These are phyloP conservation scores for Pycnomerus fuliginosus DNA, from an alignment of 2,888 invertebrate genomes.

Conservation along the genomic window DNA sequence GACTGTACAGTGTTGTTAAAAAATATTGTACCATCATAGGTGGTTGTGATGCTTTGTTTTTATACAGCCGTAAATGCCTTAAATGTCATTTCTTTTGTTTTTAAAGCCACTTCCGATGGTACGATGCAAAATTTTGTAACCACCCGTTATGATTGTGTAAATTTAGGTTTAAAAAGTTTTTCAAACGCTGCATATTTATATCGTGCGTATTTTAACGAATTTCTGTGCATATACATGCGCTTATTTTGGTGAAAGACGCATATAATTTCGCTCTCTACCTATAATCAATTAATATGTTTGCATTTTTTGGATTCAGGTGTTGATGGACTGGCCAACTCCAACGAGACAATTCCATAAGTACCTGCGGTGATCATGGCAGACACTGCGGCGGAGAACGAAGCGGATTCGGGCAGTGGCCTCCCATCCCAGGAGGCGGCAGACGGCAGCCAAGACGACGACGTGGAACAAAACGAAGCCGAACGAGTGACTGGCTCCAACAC, in stretches of 20 bases:
- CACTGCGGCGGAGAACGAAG: slow-evolving; percentile 51
- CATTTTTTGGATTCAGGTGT: slow-evolving; percentile 31
- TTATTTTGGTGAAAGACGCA: not conserved
- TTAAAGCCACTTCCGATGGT: no score
- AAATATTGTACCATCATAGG: no score
- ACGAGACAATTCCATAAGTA: slow-evolving; percentile 17
- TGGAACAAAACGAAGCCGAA: slow-evolving; percentile 55
- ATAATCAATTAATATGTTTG: not conserved
- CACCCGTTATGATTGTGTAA: no score
- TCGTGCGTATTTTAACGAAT: no score
- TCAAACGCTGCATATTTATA: no score
- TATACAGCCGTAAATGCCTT: no score
- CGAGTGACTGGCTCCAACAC: slow-evolving; percentile 54
- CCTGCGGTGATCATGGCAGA: slow-evolving; percentile 51
- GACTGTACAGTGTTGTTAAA: no score
- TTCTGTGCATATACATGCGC: no score
- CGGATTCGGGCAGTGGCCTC: slow-evolving; percentile 50
- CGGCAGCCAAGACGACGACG: slow-evolving; percentile 49
- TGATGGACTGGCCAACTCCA: slow-evolving; percentile 39
- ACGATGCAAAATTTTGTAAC: no score
- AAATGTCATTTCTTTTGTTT: no score
- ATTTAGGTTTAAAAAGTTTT: no score
- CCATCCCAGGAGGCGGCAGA: slow-evolving; percentile 34
- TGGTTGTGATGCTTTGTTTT: no score
- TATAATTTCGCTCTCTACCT: not conserved